Evolutionary conservation across 2,888 invertebrate species (phyloP).

Genomic region (Macrosiphum euphorbiae): DNA sequence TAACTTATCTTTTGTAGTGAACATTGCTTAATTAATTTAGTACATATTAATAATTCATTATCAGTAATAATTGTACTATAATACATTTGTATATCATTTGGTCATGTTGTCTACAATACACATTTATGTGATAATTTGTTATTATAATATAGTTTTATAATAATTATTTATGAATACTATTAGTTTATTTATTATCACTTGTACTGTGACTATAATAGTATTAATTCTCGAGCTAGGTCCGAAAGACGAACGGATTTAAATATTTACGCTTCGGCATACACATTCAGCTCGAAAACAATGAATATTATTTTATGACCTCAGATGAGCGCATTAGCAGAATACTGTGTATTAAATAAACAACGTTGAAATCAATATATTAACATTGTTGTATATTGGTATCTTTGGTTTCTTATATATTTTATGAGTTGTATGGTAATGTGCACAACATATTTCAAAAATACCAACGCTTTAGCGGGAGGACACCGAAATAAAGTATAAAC

Average conservation of each 20-base stretch:
- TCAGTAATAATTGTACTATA: background rate
- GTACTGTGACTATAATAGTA: background rate
- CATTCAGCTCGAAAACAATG: background rate
- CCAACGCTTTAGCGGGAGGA: background rate
- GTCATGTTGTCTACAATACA: background rate
- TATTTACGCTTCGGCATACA: background rate
- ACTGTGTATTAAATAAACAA: background rate
- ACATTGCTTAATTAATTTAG: background rate
- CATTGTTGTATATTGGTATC: background rate
- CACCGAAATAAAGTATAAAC: background rate
- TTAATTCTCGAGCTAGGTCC: background rate
- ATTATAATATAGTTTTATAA: background rate
- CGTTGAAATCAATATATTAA: background rate
- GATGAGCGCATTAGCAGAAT: background rate
- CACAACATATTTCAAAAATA: background rate
- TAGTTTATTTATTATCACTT: background rate
- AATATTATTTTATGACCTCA: background rate
- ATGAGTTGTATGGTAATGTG: background rate
- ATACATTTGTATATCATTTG: background rate
- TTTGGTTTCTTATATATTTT: background rate
- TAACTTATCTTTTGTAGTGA: background rate
- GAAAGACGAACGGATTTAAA: background rate
- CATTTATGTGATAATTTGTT: background rate
- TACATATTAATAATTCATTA: background rate
- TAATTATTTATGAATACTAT: background rate